Conservation (phyloP, 1,140 invertebrate species). For the Melanaphis sacchari region DNA sequence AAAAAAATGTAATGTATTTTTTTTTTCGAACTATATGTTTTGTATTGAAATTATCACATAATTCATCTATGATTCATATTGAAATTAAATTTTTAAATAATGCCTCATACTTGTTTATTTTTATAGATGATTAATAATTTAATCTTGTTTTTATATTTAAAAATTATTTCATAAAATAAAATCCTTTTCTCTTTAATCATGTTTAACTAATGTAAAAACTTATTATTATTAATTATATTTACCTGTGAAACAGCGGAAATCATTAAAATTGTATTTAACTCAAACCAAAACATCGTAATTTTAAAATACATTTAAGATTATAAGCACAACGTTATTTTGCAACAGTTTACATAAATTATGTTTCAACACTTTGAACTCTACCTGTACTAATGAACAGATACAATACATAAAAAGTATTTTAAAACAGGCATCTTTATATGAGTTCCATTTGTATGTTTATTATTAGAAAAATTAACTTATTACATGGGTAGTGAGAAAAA, state of each 20-base stretch:
- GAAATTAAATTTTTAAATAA: not conserved
- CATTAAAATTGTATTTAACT: not conserved
- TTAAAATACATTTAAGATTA: not conserved
- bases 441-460: not conserved
- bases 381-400: not conserved
- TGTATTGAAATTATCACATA: not conserved
- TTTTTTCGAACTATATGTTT: no score
- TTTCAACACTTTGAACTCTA: not conserved
- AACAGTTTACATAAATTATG: not conserved
- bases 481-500: not conserved
- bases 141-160: conserved; percentile 3
- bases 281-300: not conserved
- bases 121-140: not conserved
- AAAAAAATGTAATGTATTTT: no score
- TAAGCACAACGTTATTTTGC: not conserved
- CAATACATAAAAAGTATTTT: not conserved
- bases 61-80: not conserved
- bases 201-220: not conserved
- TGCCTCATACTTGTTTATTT: not conserved
- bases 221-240: not conserved
- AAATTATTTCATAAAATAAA: not conserved
- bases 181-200: not conserved
- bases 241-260: not conserved
- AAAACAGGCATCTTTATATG: not conserved
- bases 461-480: not conserved